phyloP scores from a whole-genome alignment of 2,797 vertebrate species.

The Hybognathus amarus region DNA sequence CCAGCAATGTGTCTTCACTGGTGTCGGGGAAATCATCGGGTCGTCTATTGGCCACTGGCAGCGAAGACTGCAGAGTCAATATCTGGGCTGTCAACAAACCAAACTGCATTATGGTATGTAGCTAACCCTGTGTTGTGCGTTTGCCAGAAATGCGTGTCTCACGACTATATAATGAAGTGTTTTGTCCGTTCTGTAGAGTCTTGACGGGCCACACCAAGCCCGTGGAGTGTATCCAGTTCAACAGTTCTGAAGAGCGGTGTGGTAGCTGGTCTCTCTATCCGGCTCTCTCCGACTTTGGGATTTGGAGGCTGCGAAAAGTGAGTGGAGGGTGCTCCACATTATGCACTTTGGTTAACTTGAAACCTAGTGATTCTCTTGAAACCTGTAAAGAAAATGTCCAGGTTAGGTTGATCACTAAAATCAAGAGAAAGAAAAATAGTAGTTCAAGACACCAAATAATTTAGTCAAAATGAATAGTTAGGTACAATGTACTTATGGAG shows the following conservation, averaged over 20 bases:
- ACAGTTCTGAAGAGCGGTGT: constrained; percentile 90
- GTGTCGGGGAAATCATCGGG: constrained; percentile 91
- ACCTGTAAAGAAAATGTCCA: background rate
- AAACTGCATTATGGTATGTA: constrained; percentile 96
- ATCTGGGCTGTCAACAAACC: constrained; percentile 95
- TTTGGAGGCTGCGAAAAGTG: constrained; percentile 96
- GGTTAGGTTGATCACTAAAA: no score
- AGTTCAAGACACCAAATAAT: background rate
- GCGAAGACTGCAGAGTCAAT: constrained; percentile 94
- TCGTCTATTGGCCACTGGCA: constrained; percentile 91
- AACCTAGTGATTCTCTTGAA: background rate
- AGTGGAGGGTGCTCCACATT: constrained; percentile 52
- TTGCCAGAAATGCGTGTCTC: background rate
- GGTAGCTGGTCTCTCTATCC: constrained; percentile 91
- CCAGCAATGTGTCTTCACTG: constrained; percentile 87
- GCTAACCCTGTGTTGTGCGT: background rate
- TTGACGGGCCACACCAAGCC: constrained; percentile 90
- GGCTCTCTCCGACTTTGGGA: constrained; percentile 97
- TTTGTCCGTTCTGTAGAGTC: constrained; percentile 76
- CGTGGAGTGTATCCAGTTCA: constrained; percentile 92
- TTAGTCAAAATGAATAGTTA: background rate
- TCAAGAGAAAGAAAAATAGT: background rate
- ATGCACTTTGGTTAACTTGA: background rate
- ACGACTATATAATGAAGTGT: background rate
- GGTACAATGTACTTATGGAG: background rate